Evolutionary conservation across 2,113 vertebrate species (phyloP).

Genomic region (Spheniscus mendiculus): DNA sequence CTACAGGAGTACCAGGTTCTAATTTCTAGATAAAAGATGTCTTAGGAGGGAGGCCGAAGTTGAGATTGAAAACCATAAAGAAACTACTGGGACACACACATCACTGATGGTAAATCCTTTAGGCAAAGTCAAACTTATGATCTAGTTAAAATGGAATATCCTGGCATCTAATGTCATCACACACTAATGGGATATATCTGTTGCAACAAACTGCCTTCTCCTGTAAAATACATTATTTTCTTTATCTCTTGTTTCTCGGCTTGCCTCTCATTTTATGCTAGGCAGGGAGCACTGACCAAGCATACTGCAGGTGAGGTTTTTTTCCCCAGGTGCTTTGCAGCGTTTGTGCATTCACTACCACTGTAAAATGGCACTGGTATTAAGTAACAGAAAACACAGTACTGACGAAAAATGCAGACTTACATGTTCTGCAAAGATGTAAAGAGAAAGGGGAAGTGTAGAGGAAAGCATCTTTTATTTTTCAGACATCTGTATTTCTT

Average conservation of each 20-base stretch:
- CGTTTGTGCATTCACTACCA: not conserved
- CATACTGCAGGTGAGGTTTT: not conserved
- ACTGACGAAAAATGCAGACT: not conserved
- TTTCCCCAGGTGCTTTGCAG: not conserved
- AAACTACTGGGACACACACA: not conserved
- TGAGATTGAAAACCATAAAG: not conserved
- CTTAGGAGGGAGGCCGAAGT: not conserved
- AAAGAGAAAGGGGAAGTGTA: not conserved
- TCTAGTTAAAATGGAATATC: conserved; percentile 14
- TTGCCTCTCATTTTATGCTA: not conserved
- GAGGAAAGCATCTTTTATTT: not conserved
- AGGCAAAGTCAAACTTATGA: conserved; percentile 36
- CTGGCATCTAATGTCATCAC: not conserved
- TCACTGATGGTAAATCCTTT: conserved; percentile 2
- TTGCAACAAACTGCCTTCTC: not conserved
- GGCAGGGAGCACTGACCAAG: not conserved
- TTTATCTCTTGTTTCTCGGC: not conserved
- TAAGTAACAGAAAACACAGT: not conserved
- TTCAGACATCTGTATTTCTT: not conserved
- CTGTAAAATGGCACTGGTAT: not conserved
- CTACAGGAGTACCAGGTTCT: not conserved
- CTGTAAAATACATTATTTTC: not conserved
- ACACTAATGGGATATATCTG: not conserved
- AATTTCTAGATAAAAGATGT: not conserved
- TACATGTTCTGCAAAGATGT: not conserved